phyloP scores from a whole-genome alignment of 1,140 invertebrate species.

The Dolichoris vasculosae region DNA sequence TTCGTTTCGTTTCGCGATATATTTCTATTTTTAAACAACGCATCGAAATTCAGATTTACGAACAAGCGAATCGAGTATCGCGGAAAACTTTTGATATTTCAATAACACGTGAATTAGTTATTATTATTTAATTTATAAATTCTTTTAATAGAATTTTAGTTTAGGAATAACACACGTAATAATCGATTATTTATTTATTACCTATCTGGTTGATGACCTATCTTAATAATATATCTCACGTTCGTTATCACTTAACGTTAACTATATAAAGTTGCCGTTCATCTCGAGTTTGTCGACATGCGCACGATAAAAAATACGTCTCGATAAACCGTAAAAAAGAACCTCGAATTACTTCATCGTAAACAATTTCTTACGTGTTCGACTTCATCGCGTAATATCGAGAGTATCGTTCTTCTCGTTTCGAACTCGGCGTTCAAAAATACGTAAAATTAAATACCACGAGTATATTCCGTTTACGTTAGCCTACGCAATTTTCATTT shows the following conservation, averaged over 20 bases:
- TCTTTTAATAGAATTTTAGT: not conserved
- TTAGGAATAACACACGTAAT: conserved; percentile 39
- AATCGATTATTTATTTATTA: conserved; percentile 33
- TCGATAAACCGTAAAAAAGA: not conserved
- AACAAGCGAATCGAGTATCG: not conserved
- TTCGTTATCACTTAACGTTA: conserved; percentile 3
- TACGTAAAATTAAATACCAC: not conserved
- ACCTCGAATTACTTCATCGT: conserved; percentile 4
- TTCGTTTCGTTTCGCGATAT: not conserved
- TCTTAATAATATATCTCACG: conserved; percentile 39
- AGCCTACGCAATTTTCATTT: not conserved
- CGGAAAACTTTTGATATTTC: not conserved
- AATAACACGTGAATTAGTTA: not conserved
- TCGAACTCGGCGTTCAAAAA: not conserved
- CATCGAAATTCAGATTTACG: not conserved
- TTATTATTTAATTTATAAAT: not conserved
- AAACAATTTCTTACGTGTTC: not conserved
- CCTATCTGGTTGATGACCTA: conserved; percentile 38
- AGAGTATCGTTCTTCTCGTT: not conserved
- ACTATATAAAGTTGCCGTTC: not conserved
- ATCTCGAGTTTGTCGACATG: not conserved
- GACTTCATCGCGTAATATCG: not conserved
- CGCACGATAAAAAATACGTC: not conserved
- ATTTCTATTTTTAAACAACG: not conserved
- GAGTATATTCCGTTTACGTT: not conserved